Percentiles rank a stretch among this genome's conserved stretches.
phyloP scores from a whole-genome alignment of 1,140 invertebrate species.

The Ceratoteleas bidentatus region DNA sequence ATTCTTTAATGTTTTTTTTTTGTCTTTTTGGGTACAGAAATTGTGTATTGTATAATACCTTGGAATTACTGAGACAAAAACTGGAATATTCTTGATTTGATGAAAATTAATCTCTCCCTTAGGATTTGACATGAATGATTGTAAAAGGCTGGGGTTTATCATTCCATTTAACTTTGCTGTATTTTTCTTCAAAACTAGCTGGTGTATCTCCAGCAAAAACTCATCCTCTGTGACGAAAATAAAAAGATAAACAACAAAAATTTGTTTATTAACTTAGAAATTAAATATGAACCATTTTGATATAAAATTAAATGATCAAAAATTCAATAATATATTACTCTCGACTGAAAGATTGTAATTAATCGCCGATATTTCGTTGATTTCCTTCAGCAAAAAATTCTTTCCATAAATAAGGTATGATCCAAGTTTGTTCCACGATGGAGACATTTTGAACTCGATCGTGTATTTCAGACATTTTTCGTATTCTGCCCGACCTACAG shows the following conservation, averaged over 20 bases:
- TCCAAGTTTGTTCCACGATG: slow-evolving; percentile 66
- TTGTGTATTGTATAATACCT: slow-evolving; percentile 3
- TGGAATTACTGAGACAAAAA: slow-evolving; percentile 22
- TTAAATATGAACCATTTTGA: too few species aligned
- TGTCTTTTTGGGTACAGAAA: too few species aligned
- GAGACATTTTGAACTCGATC: slow-evolving; percentile 57
- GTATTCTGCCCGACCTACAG: slow-evolving; percentile 7
- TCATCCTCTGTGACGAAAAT: slow-evolving; percentile 8
- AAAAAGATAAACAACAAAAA: background rate
- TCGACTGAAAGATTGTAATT: slow-evolving; percentile 54
- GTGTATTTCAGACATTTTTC: slow-evolving; percentile 60
- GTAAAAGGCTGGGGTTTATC: background rate
- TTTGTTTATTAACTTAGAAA: background rate
- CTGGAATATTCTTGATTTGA: background rate
- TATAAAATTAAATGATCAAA: too few species aligned
- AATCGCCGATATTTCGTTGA: slow-evolving; percentile 41
- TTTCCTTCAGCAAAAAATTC: slow-evolving; percentile 50
- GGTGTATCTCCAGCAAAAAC: background rate
- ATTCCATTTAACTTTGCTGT: slow-evolving; percentile 7
- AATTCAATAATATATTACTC: slow-evolving; percentile 42
- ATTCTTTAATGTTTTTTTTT: too few species aligned
- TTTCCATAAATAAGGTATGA: slow-evolving; percentile 55
- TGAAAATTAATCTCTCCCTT: slow-evolving; percentile 7
- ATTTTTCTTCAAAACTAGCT: slow-evolving; percentile 8
- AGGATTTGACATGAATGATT: slow-evolving; percentile 3